Base-by-base conservation (phyloP, 2,113 vertebrate genomes). In the Mormyrus iriodes region DNA sequence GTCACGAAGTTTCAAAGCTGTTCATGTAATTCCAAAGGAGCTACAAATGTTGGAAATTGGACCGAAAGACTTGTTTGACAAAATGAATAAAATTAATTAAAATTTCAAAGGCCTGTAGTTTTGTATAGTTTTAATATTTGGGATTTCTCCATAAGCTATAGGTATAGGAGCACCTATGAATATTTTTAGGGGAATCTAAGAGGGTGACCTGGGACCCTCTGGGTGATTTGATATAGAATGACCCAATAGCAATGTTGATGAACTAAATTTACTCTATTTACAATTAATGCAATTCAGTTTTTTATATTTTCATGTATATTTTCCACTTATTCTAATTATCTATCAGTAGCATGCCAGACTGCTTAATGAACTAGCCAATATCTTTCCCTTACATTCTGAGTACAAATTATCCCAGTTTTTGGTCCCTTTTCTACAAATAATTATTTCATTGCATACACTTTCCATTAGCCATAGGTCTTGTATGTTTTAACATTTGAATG, bases 341-440 rank as follows among this genome's bases (percentile, higher is more conserved):
- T 49, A 42, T 79, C 69, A 87, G 51, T 7, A 21, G 65, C 89
- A 55, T 73, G 46, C 17, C 48, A 48, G 89, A 55, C 89, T 88
- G 17, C 19, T 76, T 61, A 88, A 46, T 52, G 73, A 39, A 42
- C 35, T 58, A 12, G 31, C 27, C n/a, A 52, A 52, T 58, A 21
- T 35, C 49, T 83, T 46, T 46, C 73, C 73, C 69, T 87, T 6
- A 46, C 73, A 88, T n/a, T 65, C 86, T 58, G 86, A 58, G 86
- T 90, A 65, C n/a, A 90, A 90, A 90, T 90, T 51, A 53, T 24
- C 31, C 42, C 13, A 31, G 65, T 88, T 21, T 21, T 52, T 52
- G n/a, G 19, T n/a, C n/a, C 69, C 3, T 82, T 52, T 39, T 10
- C 15, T 3, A 44, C 21, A 65, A 17, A n/a, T 39, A 39, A 55